phyloP scores from a whole-genome alignment of 2,888 invertebrate genomes.

The Agrotis segetum region DNA sequence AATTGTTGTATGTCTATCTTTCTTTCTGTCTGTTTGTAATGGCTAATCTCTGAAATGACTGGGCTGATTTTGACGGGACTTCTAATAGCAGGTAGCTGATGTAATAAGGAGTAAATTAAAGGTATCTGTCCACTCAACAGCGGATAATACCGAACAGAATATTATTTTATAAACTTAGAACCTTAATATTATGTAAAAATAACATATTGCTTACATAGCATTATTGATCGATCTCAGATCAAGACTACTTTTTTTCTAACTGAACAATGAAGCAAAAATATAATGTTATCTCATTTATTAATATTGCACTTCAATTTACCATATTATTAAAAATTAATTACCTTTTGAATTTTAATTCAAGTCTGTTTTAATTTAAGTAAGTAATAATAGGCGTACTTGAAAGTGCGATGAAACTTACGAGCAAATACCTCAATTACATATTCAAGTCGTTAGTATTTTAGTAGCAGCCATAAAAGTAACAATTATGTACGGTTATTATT shows the following conservation, averaged over 20 bases:
- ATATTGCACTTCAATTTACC: background rate
- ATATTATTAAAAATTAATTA: background rate
- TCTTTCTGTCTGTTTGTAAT: too few relatives aligned
- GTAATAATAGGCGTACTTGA: constrained; percentile 1
- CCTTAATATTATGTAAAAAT: background rate
- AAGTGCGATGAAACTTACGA: constrained; percentile 19
- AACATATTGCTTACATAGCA: background rate
- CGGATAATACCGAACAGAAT: background rate
- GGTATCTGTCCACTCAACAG: background rate
- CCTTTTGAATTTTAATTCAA: background rate
- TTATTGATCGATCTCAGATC: background rate
- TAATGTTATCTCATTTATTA: background rate
- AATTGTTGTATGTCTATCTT: too few relatives aligned
- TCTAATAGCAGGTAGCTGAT: too few relatives aligned
- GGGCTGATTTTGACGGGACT: too few relatives aligned
- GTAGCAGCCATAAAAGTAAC: constrained; percentile 14
- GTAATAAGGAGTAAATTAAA: too few relatives aligned
- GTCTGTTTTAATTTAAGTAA: too few relatives aligned
- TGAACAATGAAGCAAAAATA: background rate
- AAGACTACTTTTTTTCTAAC: background rate
- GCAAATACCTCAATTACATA: constrained; percentile 3
- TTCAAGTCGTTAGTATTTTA: constrained; percentile 16
- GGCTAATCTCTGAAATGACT: too few relatives aligned
- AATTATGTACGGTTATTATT: constrained; percentile 13
- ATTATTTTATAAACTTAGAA: background rate